Percentiles rank a stretch among this genome's conserved stretches.
Conservation (phyloP, 2,888 invertebrate genomes). For the Drosophila vallismaia region DNA sequence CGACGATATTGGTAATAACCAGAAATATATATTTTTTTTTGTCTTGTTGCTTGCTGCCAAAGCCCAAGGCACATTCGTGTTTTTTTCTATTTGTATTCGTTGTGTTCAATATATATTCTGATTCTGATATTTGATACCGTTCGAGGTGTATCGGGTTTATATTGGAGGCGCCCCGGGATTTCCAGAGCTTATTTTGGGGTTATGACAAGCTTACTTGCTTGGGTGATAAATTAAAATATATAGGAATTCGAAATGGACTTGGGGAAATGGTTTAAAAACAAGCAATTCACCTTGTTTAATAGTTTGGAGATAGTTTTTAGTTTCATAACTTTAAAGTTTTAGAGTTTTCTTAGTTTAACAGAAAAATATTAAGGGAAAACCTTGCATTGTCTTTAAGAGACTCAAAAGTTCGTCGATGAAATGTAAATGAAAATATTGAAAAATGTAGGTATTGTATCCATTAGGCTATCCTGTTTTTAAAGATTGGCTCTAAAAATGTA, state of each 20-base stretch:
- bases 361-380: no score
- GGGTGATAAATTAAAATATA: constrained; percentile 36
- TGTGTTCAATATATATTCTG: constrained; percentile 47
- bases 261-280: neutral
- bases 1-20: constrained; percentile 75
- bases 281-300: neutral
- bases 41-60: constrained; percentile 26
- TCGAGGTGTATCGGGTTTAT: constrained; percentile 40
- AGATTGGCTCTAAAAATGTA: no score
- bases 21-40: constrained; percentile 48
- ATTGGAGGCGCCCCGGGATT: constrained; percentile 63
- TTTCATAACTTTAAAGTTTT: neutral
- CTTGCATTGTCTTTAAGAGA: no score
- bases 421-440: no score
- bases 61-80: constrained; percentile 28
- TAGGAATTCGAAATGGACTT: neutral
- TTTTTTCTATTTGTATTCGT: constrained; percentile 21
- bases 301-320: neutral
- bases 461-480: no score
- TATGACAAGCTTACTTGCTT: constrained; percentile 16
- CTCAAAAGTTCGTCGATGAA: no score
- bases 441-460: no score
- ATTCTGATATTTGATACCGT: constrained; percentile 25
- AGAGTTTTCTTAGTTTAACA: no score
- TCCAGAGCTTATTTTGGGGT: constrained; percentile 33